Evolutionary conservation across 2,797 vertebrate genomes (phyloP), one percentile per base, ranked within the genome.

Genomic region (Echeneis naucrates): DNA sequence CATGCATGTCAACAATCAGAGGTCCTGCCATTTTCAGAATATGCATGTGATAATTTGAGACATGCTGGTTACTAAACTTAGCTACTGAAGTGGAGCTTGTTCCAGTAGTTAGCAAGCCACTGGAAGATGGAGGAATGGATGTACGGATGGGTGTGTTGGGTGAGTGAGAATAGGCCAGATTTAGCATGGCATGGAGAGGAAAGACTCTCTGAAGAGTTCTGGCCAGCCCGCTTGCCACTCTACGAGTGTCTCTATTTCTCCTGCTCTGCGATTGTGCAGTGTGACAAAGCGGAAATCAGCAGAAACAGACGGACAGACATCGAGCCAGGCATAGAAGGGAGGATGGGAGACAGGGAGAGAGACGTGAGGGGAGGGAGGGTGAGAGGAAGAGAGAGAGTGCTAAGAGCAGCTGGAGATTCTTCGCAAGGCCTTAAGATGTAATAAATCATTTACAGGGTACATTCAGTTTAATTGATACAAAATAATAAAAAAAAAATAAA

Each of bases 381-480:
- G 57, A 68, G 72, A 75, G 72, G 55, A 68, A 66, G 59, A 68
- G 78, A 59, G 72, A 77, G 63, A 64, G 48, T 85, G 77, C 83
- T 87, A 88, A 92, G 91, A 93, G 89, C 92, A 86, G 77, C 78
- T 80, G 80, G 67, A 88, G 72, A 82, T 75, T 83, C 77, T 87
- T 70, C 78, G 63, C 73, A 74, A 73, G 59, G 70, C 78, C 84
- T 72, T 68, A 66, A 89, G 72, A 83, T 77, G 68, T 75, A 80
- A 82, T 93, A 88, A 91, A 93, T 93, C 74, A 90, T 93, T 92
- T 85, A 85, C 57, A 80, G 44, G 42, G 69, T 67, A 87, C 77
- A 84, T 58, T 60, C 54, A 52, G 58, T 86, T 90, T 81, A 87
- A 86, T 65, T 54, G 69, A 87, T 78, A 62, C 78, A 79, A 83